Evolutionary conservation across 2,888 invertebrate species (phyloP).

Genomic region (Tuta absoluta): DNA sequence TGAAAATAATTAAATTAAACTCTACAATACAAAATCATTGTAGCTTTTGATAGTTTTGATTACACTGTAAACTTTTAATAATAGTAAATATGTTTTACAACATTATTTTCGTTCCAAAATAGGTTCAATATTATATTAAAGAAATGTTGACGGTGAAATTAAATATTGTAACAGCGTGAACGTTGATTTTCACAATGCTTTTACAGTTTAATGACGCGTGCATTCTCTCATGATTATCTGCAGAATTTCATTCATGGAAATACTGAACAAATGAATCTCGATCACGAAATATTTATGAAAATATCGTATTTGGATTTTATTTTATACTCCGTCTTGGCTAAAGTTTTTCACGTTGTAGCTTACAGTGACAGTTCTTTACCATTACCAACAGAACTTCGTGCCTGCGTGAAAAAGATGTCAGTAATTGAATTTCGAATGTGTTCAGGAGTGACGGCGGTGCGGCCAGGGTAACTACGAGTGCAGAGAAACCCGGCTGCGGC

Average conservation of each 20-base stretch:
- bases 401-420: too few relatives aligned
- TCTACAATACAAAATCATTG: too few relatives aligned
- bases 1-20: background rate
- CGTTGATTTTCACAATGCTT: background rate
- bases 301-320: too few relatives aligned
- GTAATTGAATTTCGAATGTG: background rate
- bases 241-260: background rate
- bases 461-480: conserved; percentile 63
- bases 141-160: background rate
- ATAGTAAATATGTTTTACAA: background rate
- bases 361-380: too few relatives aligned
- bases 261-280: background rate
- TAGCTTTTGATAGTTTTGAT: too few relatives aligned
- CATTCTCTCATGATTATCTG: conserved; percentile 1
- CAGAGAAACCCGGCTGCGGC: conserved; percentile 68
- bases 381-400: background rate
- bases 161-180: background rate
- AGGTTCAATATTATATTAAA: background rate
- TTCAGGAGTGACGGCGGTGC: conserved; percentile 63
- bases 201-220: background rate
- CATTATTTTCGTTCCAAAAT: background rate
- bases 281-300: background rate
- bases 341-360: too few relatives aligned
- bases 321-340: too few relatives aligned
- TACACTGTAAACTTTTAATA: too few relatives aligned